These are phyloP conservation scores for Enteromius treurensis DNA, from an alignment of 2,797 vertebrate species.

Conservation along the genomic window DNA sequence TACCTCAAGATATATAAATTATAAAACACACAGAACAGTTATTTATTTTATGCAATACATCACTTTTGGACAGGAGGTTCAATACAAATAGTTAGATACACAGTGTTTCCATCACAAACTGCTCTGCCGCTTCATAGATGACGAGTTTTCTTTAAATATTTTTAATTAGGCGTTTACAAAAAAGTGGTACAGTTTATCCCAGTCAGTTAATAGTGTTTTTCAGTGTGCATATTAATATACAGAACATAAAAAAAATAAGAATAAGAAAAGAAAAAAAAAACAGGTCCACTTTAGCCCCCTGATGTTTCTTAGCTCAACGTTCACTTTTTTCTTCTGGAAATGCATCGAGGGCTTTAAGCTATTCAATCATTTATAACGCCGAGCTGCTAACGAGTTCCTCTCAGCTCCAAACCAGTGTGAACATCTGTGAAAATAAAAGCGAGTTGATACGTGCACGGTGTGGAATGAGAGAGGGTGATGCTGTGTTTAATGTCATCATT, in stretches of 20 bases:
- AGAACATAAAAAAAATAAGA: background rate
- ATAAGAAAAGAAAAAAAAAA: background rate
- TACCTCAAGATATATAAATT: conserved; percentile 44
- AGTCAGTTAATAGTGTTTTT: conserved; percentile 45
- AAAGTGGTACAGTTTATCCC: conserved; percentile 27
- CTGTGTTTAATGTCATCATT: conserved; percentile 28
- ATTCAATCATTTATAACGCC: conserved; percentile 40
- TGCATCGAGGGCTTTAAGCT: conserved; percentile 38
- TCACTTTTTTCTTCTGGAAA: conserved; percentile 18
- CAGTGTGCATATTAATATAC: conserved; percentile 22
- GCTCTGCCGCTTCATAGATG: background rate
- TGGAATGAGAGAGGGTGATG: conserved; percentile 8
- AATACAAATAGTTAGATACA: background rate
- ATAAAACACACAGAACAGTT: conserved; percentile 47
- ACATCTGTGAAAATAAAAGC: conserved; percentile 39
- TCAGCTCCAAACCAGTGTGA: conserved; percentile 31
- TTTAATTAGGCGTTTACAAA: conserved; percentile 46
- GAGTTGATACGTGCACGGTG: conserved; percentile 26
- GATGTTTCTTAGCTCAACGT: background rate
- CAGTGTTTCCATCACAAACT: background rate
- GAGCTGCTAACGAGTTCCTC: conserved; percentile 33
- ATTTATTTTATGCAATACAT: background rate
- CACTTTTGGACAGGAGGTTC: background rate
- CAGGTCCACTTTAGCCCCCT: background rate
- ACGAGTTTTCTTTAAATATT: conserved; percentile 45